Evolutionary conservation across 1,140 invertebrate species (phyloP), one percentile per base, ranked within the genome.

Genomic region (Drosophila repleta): DNA sequence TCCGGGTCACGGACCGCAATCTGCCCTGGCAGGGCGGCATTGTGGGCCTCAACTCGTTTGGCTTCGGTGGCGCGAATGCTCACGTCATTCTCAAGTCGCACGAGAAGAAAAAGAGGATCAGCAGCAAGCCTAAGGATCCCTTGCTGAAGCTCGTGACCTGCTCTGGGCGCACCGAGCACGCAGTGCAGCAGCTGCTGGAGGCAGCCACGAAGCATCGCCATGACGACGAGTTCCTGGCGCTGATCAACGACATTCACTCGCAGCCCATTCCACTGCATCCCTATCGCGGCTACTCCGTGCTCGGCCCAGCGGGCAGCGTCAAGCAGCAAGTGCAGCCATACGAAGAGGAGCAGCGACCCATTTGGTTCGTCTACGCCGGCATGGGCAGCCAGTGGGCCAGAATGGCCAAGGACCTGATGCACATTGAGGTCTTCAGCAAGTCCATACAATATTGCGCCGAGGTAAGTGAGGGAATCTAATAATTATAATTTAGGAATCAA

Each of bases 61-160:
- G 98, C 21, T 99, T 99, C 93, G 98, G 98, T 52, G 98, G 98
- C 51, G 97, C 98, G 21, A 99, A 99, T 93, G 97, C 96, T n/a
- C 98, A 99, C 92, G 92, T 97, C 1, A 93, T 99, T 45, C 92
- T 99, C 0, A 94, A 95, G 75, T 96, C 96, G 0, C 96, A 96
- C 88, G 93, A 94, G 0, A 96, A 87, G 4, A 95, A 87, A 93
- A 94, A 56, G 94, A 96, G n/a, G 92, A 11, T 93, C 91, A 24
- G 35, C 82, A 93, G 10, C 77, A 84, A 58, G 83, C 91, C 46
- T 10, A 70, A 66, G 24, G n/a, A 46, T 10, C 37, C 43, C 0
- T 79, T 94, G 29, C 96, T 96, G 4, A 94, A 96, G 58, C 92
- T 99, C 3, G 93, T 98, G 13, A 93, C 95, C 5, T 95, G 96